These are phyloP conservation scores for Tiliqua scincoides DNA, from an alignment of 2,113 vertebrate genomes.

Conservation along the genomic window DNA sequence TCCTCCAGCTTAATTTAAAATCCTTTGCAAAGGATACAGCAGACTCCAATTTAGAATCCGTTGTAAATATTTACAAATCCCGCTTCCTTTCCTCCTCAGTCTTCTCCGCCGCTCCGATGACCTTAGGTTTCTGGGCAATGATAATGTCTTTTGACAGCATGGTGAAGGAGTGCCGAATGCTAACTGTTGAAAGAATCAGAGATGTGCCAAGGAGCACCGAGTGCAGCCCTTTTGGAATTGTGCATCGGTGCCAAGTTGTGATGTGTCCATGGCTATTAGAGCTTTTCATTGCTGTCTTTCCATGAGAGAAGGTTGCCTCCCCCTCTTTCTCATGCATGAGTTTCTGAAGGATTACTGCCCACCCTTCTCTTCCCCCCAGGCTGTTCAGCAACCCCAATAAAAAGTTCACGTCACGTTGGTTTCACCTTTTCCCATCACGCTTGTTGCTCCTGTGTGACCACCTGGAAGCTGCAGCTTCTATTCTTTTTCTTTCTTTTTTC, in stretches of 20 bases:
- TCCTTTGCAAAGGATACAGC: background rate
- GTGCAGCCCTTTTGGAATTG: slow-evolving; percentile 31
- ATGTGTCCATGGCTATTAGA: slow-evolving; percentile 63
- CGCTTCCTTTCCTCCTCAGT: slow-evolving; percentile 7
- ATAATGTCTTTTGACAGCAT: slow-evolving; percentile 50
- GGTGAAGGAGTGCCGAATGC: slow-evolving; percentile 31
- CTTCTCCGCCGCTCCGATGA: background rate
- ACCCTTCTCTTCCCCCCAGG: slow-evolving; percentile 51
- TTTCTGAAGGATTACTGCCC: slow-evolving; percentile 52
- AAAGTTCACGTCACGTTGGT: slow-evolving; percentile 47
- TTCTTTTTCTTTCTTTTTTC: background rate
- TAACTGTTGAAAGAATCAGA: slow-evolving; percentile 53
- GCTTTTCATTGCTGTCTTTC: slow-evolving; percentile 48
- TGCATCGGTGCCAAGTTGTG: slow-evolving; percentile 58
- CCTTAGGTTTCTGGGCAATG: background rate
- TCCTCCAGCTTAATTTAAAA: background rate
- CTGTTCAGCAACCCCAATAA: slow-evolving; percentile 46
- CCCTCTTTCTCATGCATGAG: slow-evolving; percentile 25
- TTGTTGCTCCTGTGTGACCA: slow-evolving; percentile 45
- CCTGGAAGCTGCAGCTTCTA: slow-evolving; percentile 30
- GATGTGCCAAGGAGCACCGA: slow-evolving; percentile 54
- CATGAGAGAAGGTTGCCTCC: slow-evolving; percentile 52
- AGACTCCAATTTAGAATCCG: slow-evolving; percentile 47
- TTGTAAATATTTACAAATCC: background rate
- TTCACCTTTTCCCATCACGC: slow-evolving; percentile 62